Conservation (phyloP, 2,797 vertebrate genomes). For the Bufotes viridis region DNA sequence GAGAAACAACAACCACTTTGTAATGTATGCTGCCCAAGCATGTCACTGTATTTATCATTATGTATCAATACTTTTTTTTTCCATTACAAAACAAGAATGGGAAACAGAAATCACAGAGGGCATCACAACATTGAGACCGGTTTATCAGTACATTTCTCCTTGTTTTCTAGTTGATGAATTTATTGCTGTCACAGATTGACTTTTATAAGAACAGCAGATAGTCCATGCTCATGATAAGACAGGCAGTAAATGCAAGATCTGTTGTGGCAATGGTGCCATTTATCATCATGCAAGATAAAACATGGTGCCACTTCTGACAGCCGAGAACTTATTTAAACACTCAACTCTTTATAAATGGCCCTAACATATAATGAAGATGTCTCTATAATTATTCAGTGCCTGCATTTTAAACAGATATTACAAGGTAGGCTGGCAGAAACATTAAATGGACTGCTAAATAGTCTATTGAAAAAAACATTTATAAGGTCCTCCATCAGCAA, state of each 20-base stretch:
- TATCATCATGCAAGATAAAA: conserved; percentile 54
- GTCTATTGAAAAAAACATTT: conserved; percentile 30
- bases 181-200: conserved; percentile 48
- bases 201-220: conserved; percentile 38
- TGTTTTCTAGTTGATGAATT: conserved; percentile 50
- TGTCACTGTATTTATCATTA: conserved; percentile 37
- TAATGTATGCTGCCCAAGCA: neutral
- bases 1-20: conserved; percentile 12
- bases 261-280: conserved; percentile 40
- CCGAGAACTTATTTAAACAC: conserved; percentile 18
- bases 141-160: conserved; percentile 46
- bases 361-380: conserved; percentile 12
- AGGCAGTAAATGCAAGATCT: conserved; percentile 53
- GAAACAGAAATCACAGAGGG: conserved; percentile 27
- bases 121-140: conserved; percentile 52
- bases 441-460: conserved; percentile 43
- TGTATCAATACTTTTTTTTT: neutral
- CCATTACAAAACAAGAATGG: conserved; percentile 19
- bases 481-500: conserved; percentile 12
- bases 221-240: conserved; percentile 54
- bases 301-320: conserved; percentile 26
- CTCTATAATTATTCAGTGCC: neutral
- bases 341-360: conserved; percentile 33
- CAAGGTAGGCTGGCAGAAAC: neutral
- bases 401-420: conserved; percentile 5